Evolutionary conservation across 2,888 invertebrate species (phyloP).

Genomic region (Ectemnius continuus): DNA sequence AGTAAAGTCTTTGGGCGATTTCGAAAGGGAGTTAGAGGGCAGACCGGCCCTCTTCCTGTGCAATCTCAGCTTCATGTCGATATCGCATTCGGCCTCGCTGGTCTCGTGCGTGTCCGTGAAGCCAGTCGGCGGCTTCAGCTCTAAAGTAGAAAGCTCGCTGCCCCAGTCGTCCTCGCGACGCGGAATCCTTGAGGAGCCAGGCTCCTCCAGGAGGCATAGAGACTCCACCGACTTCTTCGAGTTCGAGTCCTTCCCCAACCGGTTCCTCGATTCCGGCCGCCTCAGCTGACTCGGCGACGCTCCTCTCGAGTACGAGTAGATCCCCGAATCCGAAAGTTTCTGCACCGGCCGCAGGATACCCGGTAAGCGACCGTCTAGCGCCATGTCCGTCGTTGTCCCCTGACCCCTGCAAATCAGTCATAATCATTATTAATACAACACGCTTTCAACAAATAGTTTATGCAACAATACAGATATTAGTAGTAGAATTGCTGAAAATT

Average conservation of each 20-base stretch:
- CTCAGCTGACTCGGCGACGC: conserved; percentile 69
- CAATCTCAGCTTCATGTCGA: conserved; percentile 74
- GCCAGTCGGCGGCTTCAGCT: conserved; percentile 79
- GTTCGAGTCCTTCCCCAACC: conserved; percentile 59
- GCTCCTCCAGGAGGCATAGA: conserved; percentile 68
- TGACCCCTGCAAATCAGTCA: conserved; percentile 63
- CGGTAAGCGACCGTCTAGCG: conserved; percentile 68
- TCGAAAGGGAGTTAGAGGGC: conserved; percentile 70
- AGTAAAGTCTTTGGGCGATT: conserved; percentile 77
- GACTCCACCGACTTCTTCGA: conserved; percentile 71
- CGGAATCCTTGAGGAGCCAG: conserved; percentile 59
- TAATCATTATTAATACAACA: too few relatives aligned
- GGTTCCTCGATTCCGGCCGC: conserved; percentile 66
- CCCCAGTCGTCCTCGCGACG: conserved; percentile 70
- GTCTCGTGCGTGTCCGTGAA: conserved; percentile 74
- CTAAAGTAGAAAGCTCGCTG: conserved; percentile 73
- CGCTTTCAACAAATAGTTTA: too few relatives aligned
- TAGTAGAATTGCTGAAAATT: too few relatives aligned
- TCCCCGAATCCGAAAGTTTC: conserved; percentile 71
- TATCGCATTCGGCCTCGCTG: conserved; percentile 76
- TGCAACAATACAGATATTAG: too few relatives aligned
- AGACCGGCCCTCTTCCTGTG: conserved; percentile 68
- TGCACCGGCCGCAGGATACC: conserved; percentile 66
- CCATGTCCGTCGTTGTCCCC: conserved; percentile 70
- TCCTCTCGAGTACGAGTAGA: conserved; percentile 71